Evolutionary conservation across 2,888 invertebrate genomes (phyloP), one percentile per base, ranked within the genome.

Genomic region (Tridacna gigas): DNA sequence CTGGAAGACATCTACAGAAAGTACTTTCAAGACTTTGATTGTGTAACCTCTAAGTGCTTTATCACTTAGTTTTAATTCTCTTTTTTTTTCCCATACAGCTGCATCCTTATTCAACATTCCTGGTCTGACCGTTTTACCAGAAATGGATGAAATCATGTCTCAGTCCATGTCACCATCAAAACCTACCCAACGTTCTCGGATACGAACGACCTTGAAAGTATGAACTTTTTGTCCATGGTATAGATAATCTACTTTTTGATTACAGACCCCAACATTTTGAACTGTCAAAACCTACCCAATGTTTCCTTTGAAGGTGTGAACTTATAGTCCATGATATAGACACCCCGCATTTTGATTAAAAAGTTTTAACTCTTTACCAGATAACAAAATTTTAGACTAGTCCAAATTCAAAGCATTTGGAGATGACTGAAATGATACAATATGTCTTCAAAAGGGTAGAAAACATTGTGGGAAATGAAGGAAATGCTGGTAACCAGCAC

Each of bases 21-120:
- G n/a, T n/a, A n/a, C n/a, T n/a, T n/a, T n/a, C n/a, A n/a, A 4
- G 37, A 37, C 37, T 37, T 37, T 37, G 37, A 37, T 37, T 37
- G 7, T 7, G 2, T 2, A 4, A 37, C 2, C 37, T 37, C 2
- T 37, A 37, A 4, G 37, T 7, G 7, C 37, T 7, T 7, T 37
- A 37, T 4, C 2, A 37, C 37, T 4, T 37, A 4, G n/a, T 37
- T 37, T 37, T 56, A 5, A 3, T 56, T 56, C 47, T 45, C 13
- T 56, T 26, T 28, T 86, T 85, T 87, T n/a, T n/a, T n/a, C n/a
- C n/a, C 90, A 92, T 93, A 66, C 97, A 99, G 99, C 98, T 96
- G 97, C 97, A 94, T 98, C 98, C 93, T 98, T 99, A 96, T 98
- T 98, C 96, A 97, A 97, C 93, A 98, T 99, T 94, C 98, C 98